Conservation (phyloP, 37 sponge, comb jelly and placozoan genomes). For the Ephydatia muelleri region DNA sequence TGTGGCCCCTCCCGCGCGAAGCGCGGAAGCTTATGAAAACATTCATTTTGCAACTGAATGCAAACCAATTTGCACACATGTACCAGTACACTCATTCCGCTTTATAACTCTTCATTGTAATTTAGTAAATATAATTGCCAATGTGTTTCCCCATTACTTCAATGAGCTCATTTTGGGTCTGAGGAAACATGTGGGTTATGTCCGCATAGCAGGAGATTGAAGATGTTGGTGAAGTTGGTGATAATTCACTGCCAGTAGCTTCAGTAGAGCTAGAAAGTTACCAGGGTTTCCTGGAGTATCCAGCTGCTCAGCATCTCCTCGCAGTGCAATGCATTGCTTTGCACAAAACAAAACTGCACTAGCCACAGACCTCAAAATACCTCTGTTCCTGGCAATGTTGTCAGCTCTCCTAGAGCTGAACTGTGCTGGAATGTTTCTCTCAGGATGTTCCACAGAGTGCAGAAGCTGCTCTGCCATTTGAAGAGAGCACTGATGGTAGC, state of each 20-base stretch:
- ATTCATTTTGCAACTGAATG: too few relatives aligned
- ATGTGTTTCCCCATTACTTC: constrained; percentile 29
- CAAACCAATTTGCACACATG: too few relatives aligned
- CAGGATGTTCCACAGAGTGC: neutral
- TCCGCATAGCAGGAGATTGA: constrained; percentile 12
- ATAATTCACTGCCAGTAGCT: constrained; percentile 9
- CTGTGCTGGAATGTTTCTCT: too few relatives aligned
- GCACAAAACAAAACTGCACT: constrained; percentile 26
- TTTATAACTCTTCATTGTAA: too few relatives aligned
- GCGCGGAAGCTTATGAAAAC: too few relatives aligned
- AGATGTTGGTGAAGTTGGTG: neutral
- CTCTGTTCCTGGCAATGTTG: too few relatives aligned
- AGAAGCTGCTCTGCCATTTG: too few relatives aligned
- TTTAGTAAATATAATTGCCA: too few relatives aligned
- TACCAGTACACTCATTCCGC: too few relatives aligned
- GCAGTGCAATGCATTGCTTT: constrained; percentile 31
- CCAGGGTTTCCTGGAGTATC: constrained; percentile 23
- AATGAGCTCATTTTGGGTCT: constrained; percentile 25
- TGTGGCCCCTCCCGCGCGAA: too few relatives aligned
- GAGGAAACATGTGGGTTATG: constrained; percentile 1
- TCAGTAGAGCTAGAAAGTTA: constrained; percentile 30
- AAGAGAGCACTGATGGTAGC: too few relatives aligned
- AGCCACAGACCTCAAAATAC: constrained; percentile 9
- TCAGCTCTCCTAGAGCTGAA: neutral
- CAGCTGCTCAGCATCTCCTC: constrained; percentile 25